phyloP scores from a whole-genome alignment of 2,888 invertebrate genomes.

The Drosophila antonietae region DNA sequence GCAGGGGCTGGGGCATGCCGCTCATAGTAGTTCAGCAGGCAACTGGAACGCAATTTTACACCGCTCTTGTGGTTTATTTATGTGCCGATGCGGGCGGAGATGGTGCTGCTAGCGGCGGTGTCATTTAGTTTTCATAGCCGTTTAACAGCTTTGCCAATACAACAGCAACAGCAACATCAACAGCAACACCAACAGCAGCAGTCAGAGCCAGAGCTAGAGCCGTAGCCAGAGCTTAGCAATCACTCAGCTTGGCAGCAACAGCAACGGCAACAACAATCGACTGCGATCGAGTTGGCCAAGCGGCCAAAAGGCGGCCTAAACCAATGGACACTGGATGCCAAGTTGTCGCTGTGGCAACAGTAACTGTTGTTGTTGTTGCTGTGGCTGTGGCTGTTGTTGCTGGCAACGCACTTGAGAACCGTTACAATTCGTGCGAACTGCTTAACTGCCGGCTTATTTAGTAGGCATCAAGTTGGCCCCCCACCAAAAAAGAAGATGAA shows the following conservation, averaged over 20 bases:
- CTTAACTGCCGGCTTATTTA: slow-evolving; percentile 41
- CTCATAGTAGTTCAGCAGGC: slow-evolving; percentile 57
- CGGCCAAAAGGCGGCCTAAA: slow-evolving; percentile 63
- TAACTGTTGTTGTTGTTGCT: slow-evolving; percentile 2
- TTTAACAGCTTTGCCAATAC: slow-evolving; percentile 50
- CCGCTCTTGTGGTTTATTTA: slow-evolving; percentile 54
- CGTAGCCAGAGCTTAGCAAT: slow-evolving; percentile 36
- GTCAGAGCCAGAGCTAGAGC: slow-evolving; percentile 3
- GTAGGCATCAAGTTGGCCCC: slow-evolving; percentile 10
- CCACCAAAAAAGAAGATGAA: slow-evolving; percentile 10
- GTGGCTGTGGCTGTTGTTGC: slow-evolving; percentile 20
- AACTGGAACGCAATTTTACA: slow-evolving; percentile 61
- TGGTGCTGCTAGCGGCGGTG: slow-evolving; percentile 38
- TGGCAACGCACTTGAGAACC: slow-evolving; percentile 57
- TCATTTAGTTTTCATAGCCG: slow-evolving; percentile 62
- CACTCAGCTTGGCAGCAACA: slow-evolving; percentile 50
- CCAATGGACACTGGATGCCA: slow-evolving; percentile 41
- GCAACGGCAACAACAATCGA: slow-evolving; percentile 17
- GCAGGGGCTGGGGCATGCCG: slow-evolving; percentile 36
- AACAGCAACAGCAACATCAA: slow-evolving; percentile 20
- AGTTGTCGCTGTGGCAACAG: slow-evolving; percentile 31
- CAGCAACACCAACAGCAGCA: slow-evolving; percentile 23
- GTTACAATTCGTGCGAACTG: slow-evolving; percentile 57
- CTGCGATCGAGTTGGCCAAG: slow-evolving; percentile 48
- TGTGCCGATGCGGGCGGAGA: slow-evolving; percentile 33